Evolutionary conservation across 2,797 vertebrate species (phyloP).

Genomic region (Tokudaia muenninki): DNA sequence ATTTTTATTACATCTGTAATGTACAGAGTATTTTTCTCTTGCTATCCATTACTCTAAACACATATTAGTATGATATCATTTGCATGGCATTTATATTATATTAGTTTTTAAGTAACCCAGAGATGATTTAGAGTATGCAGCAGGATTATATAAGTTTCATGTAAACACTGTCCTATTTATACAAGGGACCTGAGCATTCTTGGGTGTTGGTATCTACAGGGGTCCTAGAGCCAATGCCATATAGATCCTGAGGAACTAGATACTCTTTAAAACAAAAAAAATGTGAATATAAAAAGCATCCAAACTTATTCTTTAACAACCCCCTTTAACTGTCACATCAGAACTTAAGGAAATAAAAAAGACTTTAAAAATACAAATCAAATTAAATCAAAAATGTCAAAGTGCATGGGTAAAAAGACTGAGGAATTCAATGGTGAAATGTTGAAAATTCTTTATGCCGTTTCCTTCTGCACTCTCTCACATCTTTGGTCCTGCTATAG

Average conservation of each 20-base stretch:
- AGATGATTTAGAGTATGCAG: background rate
- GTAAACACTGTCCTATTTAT: background rate
- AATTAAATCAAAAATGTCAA: slow-evolving; percentile 34
- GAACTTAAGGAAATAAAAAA: background rate
- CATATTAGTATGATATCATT: background rate
- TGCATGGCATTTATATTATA: background rate
- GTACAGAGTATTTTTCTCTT: background rate
- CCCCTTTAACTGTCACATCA: background rate
- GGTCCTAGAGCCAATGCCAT: background rate
- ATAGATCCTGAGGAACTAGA: background rate
- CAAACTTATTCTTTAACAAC: slow-evolving; percentile 45
- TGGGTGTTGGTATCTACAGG: background rate
- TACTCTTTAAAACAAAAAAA: slow-evolving; percentile 24
- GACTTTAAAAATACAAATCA: slow-evolving; percentile 34
- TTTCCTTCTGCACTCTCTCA: background rate
- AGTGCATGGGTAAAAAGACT: background rate
- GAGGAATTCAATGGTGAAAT: background rate
- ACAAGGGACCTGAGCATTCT: background rate
- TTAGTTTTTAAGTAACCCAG: background rate
- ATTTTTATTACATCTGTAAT: background rate
- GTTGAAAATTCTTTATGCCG: background rate
- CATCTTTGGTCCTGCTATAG: background rate
- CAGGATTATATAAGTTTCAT: background rate
- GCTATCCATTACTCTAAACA: background rate
- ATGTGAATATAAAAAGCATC: background rate